Evolutionary conservation across 2,888 invertebrate species (phyloP), one percentile per base, ranked within the genome.

Genomic region (Oxytorus armatus): DNA sequence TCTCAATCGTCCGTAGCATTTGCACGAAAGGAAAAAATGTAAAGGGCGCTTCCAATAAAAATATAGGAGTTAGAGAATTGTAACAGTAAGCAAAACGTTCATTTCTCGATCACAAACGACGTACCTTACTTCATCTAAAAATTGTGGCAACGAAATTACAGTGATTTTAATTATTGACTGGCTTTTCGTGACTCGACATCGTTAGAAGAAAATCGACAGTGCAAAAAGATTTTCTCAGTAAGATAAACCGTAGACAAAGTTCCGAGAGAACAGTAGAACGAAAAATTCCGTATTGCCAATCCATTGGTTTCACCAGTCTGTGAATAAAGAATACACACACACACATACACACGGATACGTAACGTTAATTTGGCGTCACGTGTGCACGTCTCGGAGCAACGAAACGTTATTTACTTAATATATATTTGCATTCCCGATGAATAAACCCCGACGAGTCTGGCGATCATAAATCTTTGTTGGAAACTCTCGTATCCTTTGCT

Each of bases 381-480:
- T 65, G n/a, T 25, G 25, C 16, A 21, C n/a, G 8, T 44, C 23
- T 42, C 44, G 25, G 39, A 33, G 47, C 18, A 49, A 33, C 66
- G 47, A 47, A 11, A 49, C 11, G 0, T 33, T 18, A 47, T 18
- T 23, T 65, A 23, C 51, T 51, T n/a, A 51, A 10, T 14, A 59
- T 36, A 53, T 29, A 55, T 36, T 44, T 53, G 59, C 39, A 16
- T 73, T 73, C 36, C n/a, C 72, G 39, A 44, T 78, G 77, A 73
- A 73, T 36, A 68, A 68, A 4, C 16, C 10, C 16, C 33, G 16
- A 14, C 36, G 16, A 63, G 63, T 63, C 55, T 47, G 39, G 39
- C 29, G 44, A 61, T 55, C 25, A 57, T 79, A 79, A 79, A 79
- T 79, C 74, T 76, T 63, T 11, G 69, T 44, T 33, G 68, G 29